A percentile compares a stretch with the other conserved stretches of the same genome.
Evolutionary conservation across 2,113 vertebrate genomes (phyloP).

Genomic region (Propithecus coquereli): DNA sequence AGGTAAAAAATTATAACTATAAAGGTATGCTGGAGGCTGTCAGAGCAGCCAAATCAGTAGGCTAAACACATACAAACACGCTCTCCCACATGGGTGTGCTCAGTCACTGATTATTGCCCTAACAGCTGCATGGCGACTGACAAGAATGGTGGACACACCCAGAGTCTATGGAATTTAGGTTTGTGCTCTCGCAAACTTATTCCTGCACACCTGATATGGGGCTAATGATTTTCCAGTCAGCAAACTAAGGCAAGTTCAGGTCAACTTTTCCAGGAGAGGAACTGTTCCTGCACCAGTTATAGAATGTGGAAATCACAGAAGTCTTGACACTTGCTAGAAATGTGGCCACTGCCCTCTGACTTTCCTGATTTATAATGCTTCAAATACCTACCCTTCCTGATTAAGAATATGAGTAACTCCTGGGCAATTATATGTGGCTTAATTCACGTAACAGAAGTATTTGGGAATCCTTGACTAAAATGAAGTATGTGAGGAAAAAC

Average conservation of each 20-base stretch:
- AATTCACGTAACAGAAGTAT: not conserved
- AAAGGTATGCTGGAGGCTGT: not conserved
- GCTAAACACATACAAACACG: not conserved
- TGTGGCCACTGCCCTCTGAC: not conserved
- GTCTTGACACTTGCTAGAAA: not conserved
- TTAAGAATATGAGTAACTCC: not conserved
- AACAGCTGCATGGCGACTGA: not conserved
- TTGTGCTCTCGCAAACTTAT: not conserved
- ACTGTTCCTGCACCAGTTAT: not conserved
- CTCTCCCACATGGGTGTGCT: fast-evolving
- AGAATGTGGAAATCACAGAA: not conserved
- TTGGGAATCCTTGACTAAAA: not conserved
- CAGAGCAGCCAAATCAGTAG: not conserved
- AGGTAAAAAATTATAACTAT: not conserved
- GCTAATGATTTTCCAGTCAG: not conserved
- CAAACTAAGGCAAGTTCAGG: not conserved
- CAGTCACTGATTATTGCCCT: not conserved
- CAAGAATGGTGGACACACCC: not conserved
- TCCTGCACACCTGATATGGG: not conserved
- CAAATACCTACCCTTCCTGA: not conserved
- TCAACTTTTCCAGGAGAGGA: not conserved
- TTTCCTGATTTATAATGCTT: not conserved
- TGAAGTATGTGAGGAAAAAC: not conserved
- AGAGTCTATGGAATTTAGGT: not conserved
- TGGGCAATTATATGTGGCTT: not conserved